Base-by-base conservation (phyloP, 2,797 vertebrate genomes). In the Siniperca scherzeri region DNA sequence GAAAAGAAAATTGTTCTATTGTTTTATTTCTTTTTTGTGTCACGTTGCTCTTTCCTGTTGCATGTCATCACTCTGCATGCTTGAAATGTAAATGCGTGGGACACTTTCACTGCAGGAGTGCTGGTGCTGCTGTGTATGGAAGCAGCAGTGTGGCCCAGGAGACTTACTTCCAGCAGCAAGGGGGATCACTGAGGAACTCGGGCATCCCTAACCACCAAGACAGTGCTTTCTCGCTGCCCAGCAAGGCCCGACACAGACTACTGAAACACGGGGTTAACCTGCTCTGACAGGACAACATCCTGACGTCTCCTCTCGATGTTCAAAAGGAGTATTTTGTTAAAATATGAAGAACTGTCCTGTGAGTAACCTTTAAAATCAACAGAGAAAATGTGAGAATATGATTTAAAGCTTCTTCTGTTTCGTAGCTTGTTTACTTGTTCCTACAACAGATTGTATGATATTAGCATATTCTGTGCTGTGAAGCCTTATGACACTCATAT, bases 221-320 rank as follows among this genome's bases (percentile, higher is more conserved):
- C 91, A 92, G 96, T 0, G 96, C 97, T 0, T 99, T 99, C 94
- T 91, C 93, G 30, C 93, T 99, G 59, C 96, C 97, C 0, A 88
- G 92, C 95, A 98, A 96, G 89, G 97, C 98, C 86, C 96, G 95
- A 52, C 97, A 98, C 91, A 96, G 97, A 79, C 95, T 99, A 60
- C 96, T 99, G 69, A 99, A 98, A 93, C 98, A 99, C 0, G 97
- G 98, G 0, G 96, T 99, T 36, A 99, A 98, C 95, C 90, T 99
- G 70, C 96, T 99, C 3, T 98, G 94, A 97, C 1, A 0, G 21
- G 22, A 10, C 11, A 0, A n/a, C 48, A 1, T 21, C n/a, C 0
- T 7, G 50, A 60, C 1, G 2, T 60, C 55, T 2, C 33, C 42
- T 27, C 7, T 27, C 14, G 13, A 7, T 13, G 6, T 25, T 33